These are phyloP conservation scores for Bradynema listronoti DNA, from an alignment of 1,140 invertebrate genomes.

Conservation along the genomic window DNA sequence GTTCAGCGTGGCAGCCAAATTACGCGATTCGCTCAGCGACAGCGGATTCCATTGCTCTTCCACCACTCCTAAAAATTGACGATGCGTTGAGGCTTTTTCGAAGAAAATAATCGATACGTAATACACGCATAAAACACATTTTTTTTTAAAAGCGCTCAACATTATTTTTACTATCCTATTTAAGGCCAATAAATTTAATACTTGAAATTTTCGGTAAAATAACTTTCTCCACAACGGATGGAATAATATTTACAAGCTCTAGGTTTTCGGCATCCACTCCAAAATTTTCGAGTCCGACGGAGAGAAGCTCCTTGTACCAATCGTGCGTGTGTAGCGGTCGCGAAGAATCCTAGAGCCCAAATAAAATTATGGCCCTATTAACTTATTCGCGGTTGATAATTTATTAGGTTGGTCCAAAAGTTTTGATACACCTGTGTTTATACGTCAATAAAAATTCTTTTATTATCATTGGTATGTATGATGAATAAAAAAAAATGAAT, in stretches of 20 bases:
- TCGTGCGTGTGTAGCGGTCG: slow-evolving; percentile 14
- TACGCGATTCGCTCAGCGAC: slow-evolving; percentile 24
- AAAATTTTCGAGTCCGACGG: slow-evolving; percentile 34
- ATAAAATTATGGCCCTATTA: background rate
- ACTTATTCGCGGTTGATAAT: background rate
- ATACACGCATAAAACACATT: background rate
- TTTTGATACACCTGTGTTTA: too few relatives aligned
- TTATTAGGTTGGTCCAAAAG: too few relatives aligned
- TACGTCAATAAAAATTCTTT: too few relatives aligned
- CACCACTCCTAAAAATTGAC: slow-evolving; percentile 30
- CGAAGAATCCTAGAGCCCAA: slow-evolving; percentile 7
- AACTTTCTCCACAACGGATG: slow-evolving; percentile 40
- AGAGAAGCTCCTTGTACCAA: slow-evolving; percentile 38
- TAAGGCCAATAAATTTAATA: slow-evolving; percentile 11
- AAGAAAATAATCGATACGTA: background rate
- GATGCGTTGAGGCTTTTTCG: background rate
- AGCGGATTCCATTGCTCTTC: slow-evolving; percentile 37
- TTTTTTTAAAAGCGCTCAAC: background rate
- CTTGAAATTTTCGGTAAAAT: slow-evolving; percentile 45
- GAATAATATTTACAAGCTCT: slow-evolving; percentile 32
- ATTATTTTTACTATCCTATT: too few relatives aligned
- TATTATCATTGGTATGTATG: too few relatives aligned
- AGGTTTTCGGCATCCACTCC: slow-evolving; percentile 36
- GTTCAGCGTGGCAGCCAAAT: slow-evolving; percentile 18
- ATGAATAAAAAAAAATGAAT: too few relatives aligned